A percentile compares a stretch with the other conserved stretches of the same genome.
phyloP scores from a whole-genome alignment of 2,797 vertebrate species.

The Etheostoma perlongum region DNA sequence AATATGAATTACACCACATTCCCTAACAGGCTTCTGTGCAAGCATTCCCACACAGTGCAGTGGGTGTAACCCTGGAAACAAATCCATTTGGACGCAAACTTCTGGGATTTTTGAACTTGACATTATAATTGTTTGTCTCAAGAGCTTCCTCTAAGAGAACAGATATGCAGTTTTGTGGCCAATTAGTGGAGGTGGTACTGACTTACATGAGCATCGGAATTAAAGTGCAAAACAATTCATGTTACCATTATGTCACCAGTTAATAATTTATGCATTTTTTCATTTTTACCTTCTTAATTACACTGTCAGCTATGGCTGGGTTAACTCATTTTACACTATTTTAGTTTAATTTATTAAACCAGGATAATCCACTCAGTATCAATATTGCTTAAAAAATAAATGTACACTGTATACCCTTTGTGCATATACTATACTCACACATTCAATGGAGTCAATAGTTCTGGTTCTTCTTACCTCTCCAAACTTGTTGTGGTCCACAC shows the following conservation, averaged over 20 bases:
- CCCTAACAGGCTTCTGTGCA: fast-evolving
- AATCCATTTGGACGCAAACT: fast-evolving
- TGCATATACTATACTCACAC: not conserved
- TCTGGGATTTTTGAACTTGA: not conserved
- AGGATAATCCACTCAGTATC: too few relatives aligned
- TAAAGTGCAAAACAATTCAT: too few relatives aligned
- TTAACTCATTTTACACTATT: not conserved
- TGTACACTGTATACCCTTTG: not conserved
- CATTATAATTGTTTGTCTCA: not conserved
- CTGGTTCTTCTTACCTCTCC: conserved; percentile 61
- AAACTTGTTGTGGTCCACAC: conserved; percentile 56
- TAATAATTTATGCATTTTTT: not conserved
- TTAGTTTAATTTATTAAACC: not conserved
- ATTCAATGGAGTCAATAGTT: too few relatives aligned
- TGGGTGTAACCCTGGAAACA: not conserved
- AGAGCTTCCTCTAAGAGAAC: not conserved
- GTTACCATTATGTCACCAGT: too few relatives aligned
- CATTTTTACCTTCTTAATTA: not conserved
- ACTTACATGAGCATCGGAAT: too few relatives aligned
- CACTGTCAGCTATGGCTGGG: not conserved
- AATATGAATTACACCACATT: too few relatives aligned
- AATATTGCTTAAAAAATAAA: not conserved
- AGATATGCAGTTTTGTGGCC: too few relatives aligned
- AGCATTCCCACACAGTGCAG: not conserved
- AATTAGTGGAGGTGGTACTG: not conserved